Percentiles rank a stretch among this genome's conserved stretches.
Evolutionary conservation across 2,113 vertebrate genomes (phyloP).

Genomic region (Lynx canadensis): DNA sequence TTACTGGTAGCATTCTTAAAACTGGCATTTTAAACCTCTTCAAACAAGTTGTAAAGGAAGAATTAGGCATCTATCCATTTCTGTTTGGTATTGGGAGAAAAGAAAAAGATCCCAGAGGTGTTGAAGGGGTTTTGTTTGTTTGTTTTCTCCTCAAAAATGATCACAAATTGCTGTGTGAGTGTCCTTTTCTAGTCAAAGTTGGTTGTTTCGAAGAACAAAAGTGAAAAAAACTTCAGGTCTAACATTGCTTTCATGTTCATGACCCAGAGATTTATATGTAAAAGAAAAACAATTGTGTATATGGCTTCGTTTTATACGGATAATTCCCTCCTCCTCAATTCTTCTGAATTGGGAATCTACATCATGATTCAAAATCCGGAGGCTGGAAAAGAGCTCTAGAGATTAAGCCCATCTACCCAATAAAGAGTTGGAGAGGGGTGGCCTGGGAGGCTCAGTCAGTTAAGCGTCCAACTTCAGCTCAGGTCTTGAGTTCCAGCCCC

Average conservation of each 20-base stretch:
- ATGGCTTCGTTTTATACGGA: background rate
- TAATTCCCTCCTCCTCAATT: background rate
- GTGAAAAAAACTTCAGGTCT: background rate
- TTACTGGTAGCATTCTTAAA: background rate
- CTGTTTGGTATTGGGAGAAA: background rate
- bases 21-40: background rate
- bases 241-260: background rate
- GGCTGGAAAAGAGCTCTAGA: background rate
- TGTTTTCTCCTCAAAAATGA: background rate
- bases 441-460: no score
- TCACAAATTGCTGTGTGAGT: background rate
- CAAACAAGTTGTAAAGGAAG: background rate
- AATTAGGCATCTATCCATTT: background rate
- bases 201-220: background rate
- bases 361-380: background rate
- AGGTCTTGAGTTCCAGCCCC: no score
- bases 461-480: no score
- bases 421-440: background rate
- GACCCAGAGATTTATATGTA: background rate
- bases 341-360: background rate
- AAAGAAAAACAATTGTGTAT: background rate
- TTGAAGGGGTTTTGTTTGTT: background rate
- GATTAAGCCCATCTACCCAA: background rate
- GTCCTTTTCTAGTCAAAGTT: background rate
- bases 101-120: background rate